phyloP scores from a whole-genome alignment of 2,888 invertebrate species.

The Epicampocera succincta region DNA sequence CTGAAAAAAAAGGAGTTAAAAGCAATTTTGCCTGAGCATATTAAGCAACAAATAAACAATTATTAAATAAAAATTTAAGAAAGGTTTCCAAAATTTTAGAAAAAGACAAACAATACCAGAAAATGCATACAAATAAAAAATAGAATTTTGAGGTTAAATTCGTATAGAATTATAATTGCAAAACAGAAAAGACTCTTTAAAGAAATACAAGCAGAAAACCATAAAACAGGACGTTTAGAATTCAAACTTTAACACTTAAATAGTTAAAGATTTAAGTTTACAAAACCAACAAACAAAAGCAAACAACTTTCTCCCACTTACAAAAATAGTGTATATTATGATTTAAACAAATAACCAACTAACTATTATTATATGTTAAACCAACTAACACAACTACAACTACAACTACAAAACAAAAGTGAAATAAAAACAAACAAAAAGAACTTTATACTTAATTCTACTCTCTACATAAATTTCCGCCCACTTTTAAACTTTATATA shows the following conservation, averaged over 20 bases:
- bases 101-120: slow-evolving; percentile 61
- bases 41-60: slow-evolving; percentile 70
- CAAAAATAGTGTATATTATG: slow-evolving; percentile 10
- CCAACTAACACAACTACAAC: slow-evolving; percentile 39
- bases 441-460: slow-evolving; percentile 59
- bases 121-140: slow-evolving; percentile 50
- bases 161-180: slow-evolving; percentile 36
- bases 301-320: slow-evolving; percentile 37
- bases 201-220: slow-evolving; percentile 50
- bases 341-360: slow-evolving; percentile 36
- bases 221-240: slow-evolving; percentile 75
- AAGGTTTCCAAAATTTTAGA: slow-evolving; percentile 73
- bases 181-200: slow-evolving; percentile 61
- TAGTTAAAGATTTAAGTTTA: background rate
- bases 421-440: slow-evolving; percentile 30
- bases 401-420: slow-evolving; percentile 36
- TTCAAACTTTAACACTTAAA: slow-evolving; percentile 70
- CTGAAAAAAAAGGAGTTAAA: slow-evolving; percentile 46
- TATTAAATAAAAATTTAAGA: slow-evolving; percentile 73
- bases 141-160: slow-evolving; percentile 65
- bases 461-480: slow-evolving; percentile 64
- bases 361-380: slow-evolving; percentile 38
- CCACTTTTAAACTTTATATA: slow-evolving; percentile 69
- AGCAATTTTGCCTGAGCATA: slow-evolving; percentile 65
- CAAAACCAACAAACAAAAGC: too few species aligned